Evolutionary conservation across 2,797 vertebrate species (phyloP).

Genomic region (Oryzias sinensis): DNA sequence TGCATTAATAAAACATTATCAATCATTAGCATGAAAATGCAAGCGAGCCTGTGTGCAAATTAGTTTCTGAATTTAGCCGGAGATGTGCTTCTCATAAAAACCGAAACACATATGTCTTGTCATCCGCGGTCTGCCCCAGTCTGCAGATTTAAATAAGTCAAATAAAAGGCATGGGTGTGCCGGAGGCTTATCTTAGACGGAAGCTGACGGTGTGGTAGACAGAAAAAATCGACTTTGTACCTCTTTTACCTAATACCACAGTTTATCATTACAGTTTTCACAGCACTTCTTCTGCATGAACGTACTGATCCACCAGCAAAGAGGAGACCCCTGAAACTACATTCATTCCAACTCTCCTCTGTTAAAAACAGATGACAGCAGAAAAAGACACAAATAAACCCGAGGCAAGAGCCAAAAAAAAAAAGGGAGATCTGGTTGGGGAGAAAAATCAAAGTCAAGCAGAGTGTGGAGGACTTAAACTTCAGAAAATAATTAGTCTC

Average conservation of each 20-base stretch:
- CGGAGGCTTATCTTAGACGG: conserved; percentile 27
- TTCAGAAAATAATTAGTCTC: conserved; percentile 76
- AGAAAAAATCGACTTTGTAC: neutral
- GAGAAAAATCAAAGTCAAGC: conserved; percentile 39
- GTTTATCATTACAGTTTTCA: conserved; percentile 8
- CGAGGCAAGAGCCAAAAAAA: conserved; percentile 20
- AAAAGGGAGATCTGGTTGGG: conserved; percentile 20
- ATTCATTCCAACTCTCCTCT: conserved; percentile 12
- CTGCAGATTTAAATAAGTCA: conserved; percentile 53
- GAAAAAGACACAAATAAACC: conserved; percentile 50
- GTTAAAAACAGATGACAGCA: conserved; percentile 28
- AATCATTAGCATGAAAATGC: conserved; percentile 75
- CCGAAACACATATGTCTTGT: conserved; percentile 64
- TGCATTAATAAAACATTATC: conserved; percentile 83
- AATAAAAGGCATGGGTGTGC: conserved; percentile 39
- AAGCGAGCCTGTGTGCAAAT: conserved; percentile 61
- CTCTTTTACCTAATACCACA: neutral
- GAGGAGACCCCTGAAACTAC: neutral
- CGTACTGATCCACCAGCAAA: neutral
- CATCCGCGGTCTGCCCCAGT: conserved; percentile 42
- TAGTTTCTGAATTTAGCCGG: conserved; percentile 56
- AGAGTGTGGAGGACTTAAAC: conserved; percentile 54
- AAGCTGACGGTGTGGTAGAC: conserved; percentile 20
- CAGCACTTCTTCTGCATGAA: conserved; percentile 5
- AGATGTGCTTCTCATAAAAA: conserved; percentile 57